A percentile compares a stretch with the other conserved stretches of the same genome.
Conservation (phyloP, 2,888 invertebrate species). For the Liodrosophila aerea region DNA sequence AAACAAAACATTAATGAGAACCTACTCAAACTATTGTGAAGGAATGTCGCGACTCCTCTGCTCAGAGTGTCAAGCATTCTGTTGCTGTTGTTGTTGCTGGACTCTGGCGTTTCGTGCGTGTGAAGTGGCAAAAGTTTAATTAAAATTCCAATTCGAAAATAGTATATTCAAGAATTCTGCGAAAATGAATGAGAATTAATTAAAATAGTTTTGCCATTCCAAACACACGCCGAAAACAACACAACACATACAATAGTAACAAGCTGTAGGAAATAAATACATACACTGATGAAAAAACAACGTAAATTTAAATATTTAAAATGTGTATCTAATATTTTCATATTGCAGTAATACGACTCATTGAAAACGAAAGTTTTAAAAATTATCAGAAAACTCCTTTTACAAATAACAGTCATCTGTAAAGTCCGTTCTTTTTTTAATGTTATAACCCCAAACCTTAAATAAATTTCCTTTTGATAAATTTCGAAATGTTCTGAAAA, state of each 20-base stretch:
- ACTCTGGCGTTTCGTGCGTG: conserved; percentile 37
- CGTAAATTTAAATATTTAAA: too few relatives aligned
- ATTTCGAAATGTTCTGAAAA: too few relatives aligned
- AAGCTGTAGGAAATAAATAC: too few relatives aligned
- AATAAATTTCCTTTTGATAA: too few relatives aligned
- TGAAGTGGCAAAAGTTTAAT: conserved; percentile 71
- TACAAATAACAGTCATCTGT: too few relatives aligned
- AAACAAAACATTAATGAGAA: conserved; percentile 44
- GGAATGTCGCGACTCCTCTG: conserved; percentile 61
- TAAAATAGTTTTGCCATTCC: conserved; percentile 75
- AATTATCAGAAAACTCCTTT: too few relatives aligned
- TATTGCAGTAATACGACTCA: too few relatives aligned
- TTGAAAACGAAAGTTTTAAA: too few relatives aligned
- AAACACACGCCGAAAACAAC: conserved; percentile 4
- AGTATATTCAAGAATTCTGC: conserved; percentile 59
- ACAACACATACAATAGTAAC: conserved; percentile 7
- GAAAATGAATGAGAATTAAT: conserved; percentile 72
- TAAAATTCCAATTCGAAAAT: conserved; percentile 78
- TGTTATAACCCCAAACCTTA: too few relatives aligned
- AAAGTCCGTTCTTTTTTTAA: too few relatives aligned
- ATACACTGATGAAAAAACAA: too few relatives aligned
- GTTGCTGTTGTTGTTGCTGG: conserved; percentile 21
- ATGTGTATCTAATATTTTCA: too few relatives aligned
- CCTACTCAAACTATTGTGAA: conserved; percentile 64
- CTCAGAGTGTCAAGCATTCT: conserved; percentile 58